Conservation (phyloP, 2,113 vertebrate genomes). For the Anser brachyrhynchus region DNA sequence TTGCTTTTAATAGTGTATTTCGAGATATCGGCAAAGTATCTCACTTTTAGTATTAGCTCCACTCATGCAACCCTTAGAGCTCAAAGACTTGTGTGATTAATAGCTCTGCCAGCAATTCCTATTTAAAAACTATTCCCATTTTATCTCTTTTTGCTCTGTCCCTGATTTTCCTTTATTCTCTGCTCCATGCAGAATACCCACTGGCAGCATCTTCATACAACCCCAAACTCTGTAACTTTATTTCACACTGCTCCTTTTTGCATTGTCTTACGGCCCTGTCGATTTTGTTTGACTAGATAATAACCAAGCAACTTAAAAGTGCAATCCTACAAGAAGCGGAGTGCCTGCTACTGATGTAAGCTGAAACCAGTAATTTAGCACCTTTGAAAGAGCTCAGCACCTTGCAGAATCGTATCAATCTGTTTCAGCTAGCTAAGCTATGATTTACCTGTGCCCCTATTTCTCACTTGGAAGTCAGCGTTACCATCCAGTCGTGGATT, state of each 20-base stretch:
- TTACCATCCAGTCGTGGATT: neutral
- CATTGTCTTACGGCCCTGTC: neutral
- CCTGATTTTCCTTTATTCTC: slow-evolving; percentile 32
- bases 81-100: slow-evolving; percentile 61
- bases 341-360: neutral
- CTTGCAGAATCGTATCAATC: neutral
- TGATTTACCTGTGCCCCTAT: neutral
- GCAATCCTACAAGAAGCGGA: neutral
- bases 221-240: slow-evolving; percentile 7
- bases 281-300: neutral
- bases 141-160: neutral
- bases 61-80: neutral
- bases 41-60: neutral
- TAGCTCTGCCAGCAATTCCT: slow-evolving; percentile 50
- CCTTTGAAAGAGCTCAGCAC: neutral
- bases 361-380: neutral
- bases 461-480: neutral
- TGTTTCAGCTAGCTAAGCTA: neutral
- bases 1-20: neutral
- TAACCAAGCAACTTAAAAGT: neutral
- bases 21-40: neutral
- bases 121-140: slow-evolving; percentile 58
- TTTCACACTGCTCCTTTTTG: neutral
- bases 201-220: neutral
- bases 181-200: slow-evolving; percentile 7